Evolutionary conservation across 2,888 invertebrate genomes (phyloP), one percentile per base, ranked within the genome.

Genomic region (Elysia crispata): DNA sequence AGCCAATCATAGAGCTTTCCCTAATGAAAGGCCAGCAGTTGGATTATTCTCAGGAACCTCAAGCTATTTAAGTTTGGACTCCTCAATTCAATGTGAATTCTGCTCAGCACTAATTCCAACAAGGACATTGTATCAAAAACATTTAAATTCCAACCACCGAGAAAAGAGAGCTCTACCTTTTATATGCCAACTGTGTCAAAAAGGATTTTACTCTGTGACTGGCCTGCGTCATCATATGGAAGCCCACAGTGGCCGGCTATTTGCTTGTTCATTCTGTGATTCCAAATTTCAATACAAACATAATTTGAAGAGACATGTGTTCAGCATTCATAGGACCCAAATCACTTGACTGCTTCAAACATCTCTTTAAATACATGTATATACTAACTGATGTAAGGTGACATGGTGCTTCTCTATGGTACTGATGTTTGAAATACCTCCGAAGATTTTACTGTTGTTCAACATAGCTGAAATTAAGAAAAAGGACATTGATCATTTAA

Each of bases 201-300:
- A 80, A 62, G 80, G 80, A 6, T 79, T 80, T 70, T 80, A 76
- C 31, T 76, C 80, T n/a, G 11, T 70, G 60, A 76, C 70, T 18
- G 80, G 80, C 18, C 28, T 80, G 3, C 28, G 49, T 23, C 80
- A 76, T 30, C 80, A 80, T 57, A 70, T 76, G 31, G 80, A 80
- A 20, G 80, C 75, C 20, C 80, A 80, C 33, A 67, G 31, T 25
- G 80, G 76, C 5, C 33, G 76, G 1, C 67, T 70, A 33, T 80
- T 80, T 70, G 62, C 28, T 28, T 80, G 80, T 60, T 31, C 49
- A 18, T 25, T 76, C 20, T 80, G 80, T 72, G 80, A 72, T 80
- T 60, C 76, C 15, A 76, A 62, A 30, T 80, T 80, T 62, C 76
- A 80, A 49, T 69, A 76, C 54, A 80, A 80, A 25, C 80, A 80